Percentiles rank a stretch among this genome's conserved stretches.
phyloP scores from a whole-genome alignment of 2,113 vertebrate genomes.

The Agapornis roseicollis region DNA sequence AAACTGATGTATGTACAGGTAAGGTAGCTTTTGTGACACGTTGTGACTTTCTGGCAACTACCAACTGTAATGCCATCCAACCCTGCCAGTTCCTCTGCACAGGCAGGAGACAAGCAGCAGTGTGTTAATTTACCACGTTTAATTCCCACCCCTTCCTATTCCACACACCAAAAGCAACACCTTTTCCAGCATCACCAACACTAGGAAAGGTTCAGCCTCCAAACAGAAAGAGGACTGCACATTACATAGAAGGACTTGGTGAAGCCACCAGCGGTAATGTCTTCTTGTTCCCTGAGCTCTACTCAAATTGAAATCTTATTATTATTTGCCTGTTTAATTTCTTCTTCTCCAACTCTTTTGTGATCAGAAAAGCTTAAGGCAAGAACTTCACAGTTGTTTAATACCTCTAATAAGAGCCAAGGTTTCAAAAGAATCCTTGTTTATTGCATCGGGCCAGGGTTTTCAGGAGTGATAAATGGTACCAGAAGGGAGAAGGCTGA shows the following conservation, averaged over 20 bases:
- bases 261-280: not conserved
- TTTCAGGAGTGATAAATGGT: not conserved
- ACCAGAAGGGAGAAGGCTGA: not conserved
- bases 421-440: not conserved
- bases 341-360: not conserved
- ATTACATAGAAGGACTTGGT: not conserved
- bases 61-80: not conserved
- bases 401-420: not conserved
- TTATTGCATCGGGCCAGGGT: not conserved
- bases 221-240: not conserved
- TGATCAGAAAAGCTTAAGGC: not conserved
- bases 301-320: constrained; percentile 4
- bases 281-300: not conserved
- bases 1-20: not conserved
- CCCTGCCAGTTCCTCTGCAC: not conserved
- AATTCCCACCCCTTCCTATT: not conserved
- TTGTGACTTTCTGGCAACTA: constrained; percentile 1
- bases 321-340: not conserved
- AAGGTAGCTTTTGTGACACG: not conserved
- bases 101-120: not conserved
- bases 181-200: not conserved
- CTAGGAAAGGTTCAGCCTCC: not conserved
- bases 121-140: not conserved
- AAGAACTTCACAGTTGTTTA: not conserved
- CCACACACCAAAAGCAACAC: not conserved